Evolutionary conservation across 2,113 vertebrate genomes (phyloP).

Genomic region (Lasiurus borealis): DNA sequence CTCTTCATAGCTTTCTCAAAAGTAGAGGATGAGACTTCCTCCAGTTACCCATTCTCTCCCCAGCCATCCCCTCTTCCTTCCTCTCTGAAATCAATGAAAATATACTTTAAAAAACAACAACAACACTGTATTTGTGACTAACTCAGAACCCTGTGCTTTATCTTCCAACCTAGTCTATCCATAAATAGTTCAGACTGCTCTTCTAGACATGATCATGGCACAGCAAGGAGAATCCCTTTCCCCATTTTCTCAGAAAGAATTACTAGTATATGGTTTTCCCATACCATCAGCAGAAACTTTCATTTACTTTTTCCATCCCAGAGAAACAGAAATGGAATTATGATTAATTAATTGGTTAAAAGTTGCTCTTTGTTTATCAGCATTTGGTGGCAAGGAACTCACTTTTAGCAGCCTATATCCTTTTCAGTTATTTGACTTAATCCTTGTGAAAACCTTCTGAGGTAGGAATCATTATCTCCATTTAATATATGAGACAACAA

Average conservation of each 20-base stretch:
- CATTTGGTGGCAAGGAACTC: constrained; percentile 12
- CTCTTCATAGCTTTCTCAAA: not conserved
- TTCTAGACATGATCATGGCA: not conserved
- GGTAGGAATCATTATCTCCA: not conserved
- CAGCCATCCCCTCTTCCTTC: not conserved
- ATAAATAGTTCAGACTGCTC: not conserved
- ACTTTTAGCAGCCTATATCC: not conserved
- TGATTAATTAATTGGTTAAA: not conserved
- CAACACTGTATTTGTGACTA: not conserved
- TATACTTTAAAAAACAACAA: no score
- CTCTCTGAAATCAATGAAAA: no score
- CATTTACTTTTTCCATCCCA: not conserved
- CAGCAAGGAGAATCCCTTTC: not conserved
- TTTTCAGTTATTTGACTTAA: not conserved
- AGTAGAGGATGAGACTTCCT: not conserved
- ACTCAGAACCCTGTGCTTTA: not conserved
- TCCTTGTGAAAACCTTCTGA: not conserved
- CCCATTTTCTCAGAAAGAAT: not conserved
- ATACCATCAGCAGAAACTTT: not conserved
- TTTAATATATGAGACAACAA: constrained; percentile 36
- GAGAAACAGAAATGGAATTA: not conserved
- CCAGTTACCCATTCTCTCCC: not conserved
- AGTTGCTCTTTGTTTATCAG: not conserved
- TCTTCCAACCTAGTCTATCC: not conserved
- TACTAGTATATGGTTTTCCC: not conserved